phyloP scores from a whole-genome alignment of 1,140 invertebrate species.

The Zophobas atratus region DNA sequence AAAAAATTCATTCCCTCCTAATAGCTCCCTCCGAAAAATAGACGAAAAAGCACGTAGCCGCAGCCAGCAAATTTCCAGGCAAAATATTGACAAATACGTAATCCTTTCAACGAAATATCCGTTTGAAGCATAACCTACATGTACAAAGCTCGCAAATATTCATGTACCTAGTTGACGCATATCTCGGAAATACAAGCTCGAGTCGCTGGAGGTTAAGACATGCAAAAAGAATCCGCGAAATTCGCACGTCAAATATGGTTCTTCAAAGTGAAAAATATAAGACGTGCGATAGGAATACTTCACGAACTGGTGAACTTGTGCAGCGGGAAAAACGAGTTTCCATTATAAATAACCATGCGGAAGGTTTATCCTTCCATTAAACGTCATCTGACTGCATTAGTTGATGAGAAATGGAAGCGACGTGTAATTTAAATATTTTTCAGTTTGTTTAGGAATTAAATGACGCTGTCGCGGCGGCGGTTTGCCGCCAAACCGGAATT shows the following conservation, averaged over 20 bases:
- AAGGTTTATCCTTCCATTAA: conserved; percentile 40
- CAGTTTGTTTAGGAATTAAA: conserved; percentile 24
- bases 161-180: conserved; percentile 4
- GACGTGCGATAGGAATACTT: conserved; percentile 12
- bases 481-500: conserved; percentile 3
- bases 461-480: conserved; percentile 5
- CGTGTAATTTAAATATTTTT: conserved; percentile 44
- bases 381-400: conserved; percentile 35
- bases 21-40: too few species aligned
- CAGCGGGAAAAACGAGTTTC: conserved; percentile 6
- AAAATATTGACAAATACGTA: conserved; percentile 44
- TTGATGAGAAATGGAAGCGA: conserved; percentile 24
- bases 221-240: background rate
- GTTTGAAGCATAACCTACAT: conserved; percentile 39
- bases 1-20: too few species aligned
- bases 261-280: background rate
- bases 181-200: conserved; percentile 2
- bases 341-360: conserved; percentile 15
- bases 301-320: background rate
- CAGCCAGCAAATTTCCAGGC: conserved; percentile 3
- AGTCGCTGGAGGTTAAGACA: conserved; percentile 2
- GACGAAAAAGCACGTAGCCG: background rate
- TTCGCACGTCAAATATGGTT: conserved; percentile 11
- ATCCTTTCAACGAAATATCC: conserved; percentile 32
- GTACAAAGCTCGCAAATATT: conserved; percentile 49